Base-by-base conservation (phyloP, 1,140 invertebrate species). In the Palaemon carinicauda region DNA sequence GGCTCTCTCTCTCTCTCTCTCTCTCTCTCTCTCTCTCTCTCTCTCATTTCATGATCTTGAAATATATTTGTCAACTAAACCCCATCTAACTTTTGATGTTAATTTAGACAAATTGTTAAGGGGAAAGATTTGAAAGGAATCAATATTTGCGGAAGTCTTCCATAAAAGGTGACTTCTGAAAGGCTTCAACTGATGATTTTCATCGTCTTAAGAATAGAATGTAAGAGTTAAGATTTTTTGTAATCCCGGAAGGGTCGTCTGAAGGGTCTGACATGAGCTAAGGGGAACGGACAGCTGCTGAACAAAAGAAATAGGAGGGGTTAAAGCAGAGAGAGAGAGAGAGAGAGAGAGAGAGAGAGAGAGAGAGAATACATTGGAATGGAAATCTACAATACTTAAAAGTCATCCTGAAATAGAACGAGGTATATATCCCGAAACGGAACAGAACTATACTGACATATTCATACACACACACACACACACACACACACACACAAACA, bases 11-110 rank as follows among this genome's bases (percentile, higher is more conserved):
- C 29, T 27, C 29, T 73, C 29, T 31, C 29, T 73, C 71, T 73
- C 31, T 73, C n/a, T 73, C 71, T 73, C 71, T 73, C 71, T 73
- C 71, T 73, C n/a, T 74, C 71, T 74, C 71, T 74, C 29, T 27
- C 71, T 74, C 71, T 74, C 71, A 9, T 19, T 17, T 41, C 29
- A 0, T 19, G 12, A 3, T 29, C 31, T 29, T 74, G 24, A 7
- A 14, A 12, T 17, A 21, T 31, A 0, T 12, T 41, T 31, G n/a
- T 1, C 71, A 24, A 7, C 31, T 12, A 12, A 19, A 24, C 24
- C 10, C 29, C 31, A 3, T 31, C 71, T 5, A 19, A 19, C 0
- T 73, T 24, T 31, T 0, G 5, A 21, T 24, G n/a, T 29, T 29
- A 10, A 19, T 27, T 1, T 29, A 60, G 56, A 60, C 19, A 60